Evolutionary conservation across 2,113 vertebrate genomes (phyloP), one percentile per base, ranked within the genome.

Genomic region (Python bivittatus): DNA sequence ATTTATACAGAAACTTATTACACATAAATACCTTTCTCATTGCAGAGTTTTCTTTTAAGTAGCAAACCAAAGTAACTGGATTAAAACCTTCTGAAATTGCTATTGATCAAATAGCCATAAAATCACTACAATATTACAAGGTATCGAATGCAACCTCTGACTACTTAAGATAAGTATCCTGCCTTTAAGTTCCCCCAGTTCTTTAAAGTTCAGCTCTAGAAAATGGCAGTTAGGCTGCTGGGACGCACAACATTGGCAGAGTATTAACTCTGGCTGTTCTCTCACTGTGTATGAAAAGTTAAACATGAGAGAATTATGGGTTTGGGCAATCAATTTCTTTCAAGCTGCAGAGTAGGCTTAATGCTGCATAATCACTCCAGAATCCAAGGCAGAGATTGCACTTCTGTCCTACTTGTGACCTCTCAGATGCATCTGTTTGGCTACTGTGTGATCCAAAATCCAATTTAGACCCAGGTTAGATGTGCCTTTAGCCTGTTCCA

Each of bases 1-100:
- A 98, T 97, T 98, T 97, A 97, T 96, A 17, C 68, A 93, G 79
- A 88, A 92, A 91, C 88, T 94, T 95, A 95, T 97, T 97, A 95
- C 57, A 94, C 84, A 72, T 20, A 90, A 96, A 96, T 95, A 87
- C 91, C 95, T 72, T 94, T 52, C 38, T 60, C 94, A 95, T 90
- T 95, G 94, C 85, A 94, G 92, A 87, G 92, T 92, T 94, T 91
- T 94, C 86, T 64, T 92, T 96, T 95, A 96, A 88, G 58, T 90
- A 91, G 95, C 86, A n/a, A 89, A 5, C 9, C 4, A 93, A 84
- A 95, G 38, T 90, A 86, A 84, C 0, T 85, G 91, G 93, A 53
- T 94, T 95, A 27, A 91, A n/a, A 60, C 29, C 1, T n/a, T 85
- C 54, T n/a, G n/a, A n/a, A n/a, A n/a, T n/a, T n/a, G n/a, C n/a